phyloP scores from a whole-genome alignment of 2,888 invertebrate species.

The Acanthacorydalis orientalis region DNA sequence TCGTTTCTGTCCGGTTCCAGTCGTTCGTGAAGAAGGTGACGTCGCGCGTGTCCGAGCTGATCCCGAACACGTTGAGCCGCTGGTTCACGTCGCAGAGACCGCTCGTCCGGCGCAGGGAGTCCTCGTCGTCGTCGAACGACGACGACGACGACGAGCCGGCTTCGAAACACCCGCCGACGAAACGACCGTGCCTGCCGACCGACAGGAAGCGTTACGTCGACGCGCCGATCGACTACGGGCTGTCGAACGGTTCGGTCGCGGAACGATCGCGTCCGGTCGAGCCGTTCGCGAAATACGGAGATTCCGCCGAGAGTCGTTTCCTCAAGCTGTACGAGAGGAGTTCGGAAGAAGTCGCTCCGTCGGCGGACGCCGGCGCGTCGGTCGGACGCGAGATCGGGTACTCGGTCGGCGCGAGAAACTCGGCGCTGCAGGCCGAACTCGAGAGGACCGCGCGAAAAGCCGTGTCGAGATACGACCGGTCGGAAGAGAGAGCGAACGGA shows the following conservation, averaged over 20 bases:
- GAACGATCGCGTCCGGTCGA: neutral
- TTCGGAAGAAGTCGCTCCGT: too few species aligned
- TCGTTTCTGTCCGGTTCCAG: slow-evolving; percentile 35
- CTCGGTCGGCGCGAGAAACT: too few species aligned
- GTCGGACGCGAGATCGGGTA: too few species aligned
- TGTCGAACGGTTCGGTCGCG: neutral
- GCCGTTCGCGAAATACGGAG: too few species aligned
- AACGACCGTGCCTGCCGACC: slow-evolving; percentile 15
- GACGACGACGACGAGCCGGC: slow-evolving; percentile 22
- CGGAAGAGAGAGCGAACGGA: slow-evolving; percentile 13
- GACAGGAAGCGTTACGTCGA: slow-evolving; percentile 11
- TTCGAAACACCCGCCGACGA: slow-evolving; percentile 29
- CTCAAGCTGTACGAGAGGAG: neutral
- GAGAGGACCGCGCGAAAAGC: too few species aligned
- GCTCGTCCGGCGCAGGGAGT: slow-evolving; percentile 28
- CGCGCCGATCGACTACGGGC: slow-evolving; percentile 10
- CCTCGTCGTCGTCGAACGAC: slow-evolving; percentile 24
- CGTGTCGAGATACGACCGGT: neutral
- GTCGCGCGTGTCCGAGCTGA: slow-evolving; percentile 40
- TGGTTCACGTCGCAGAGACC: slow-evolving; percentile 31
- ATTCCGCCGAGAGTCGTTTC: too few species aligned
- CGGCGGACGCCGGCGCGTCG: too few species aligned
- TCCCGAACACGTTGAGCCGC: slow-evolving; percentile 40
- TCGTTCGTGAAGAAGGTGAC: slow-evolving; percentile 54
- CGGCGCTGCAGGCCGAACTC: too few species aligned